phyloP scores from a whole-genome alignment of 2,888 invertebrate species.

The Meiosimyza decipiens region DNA sequence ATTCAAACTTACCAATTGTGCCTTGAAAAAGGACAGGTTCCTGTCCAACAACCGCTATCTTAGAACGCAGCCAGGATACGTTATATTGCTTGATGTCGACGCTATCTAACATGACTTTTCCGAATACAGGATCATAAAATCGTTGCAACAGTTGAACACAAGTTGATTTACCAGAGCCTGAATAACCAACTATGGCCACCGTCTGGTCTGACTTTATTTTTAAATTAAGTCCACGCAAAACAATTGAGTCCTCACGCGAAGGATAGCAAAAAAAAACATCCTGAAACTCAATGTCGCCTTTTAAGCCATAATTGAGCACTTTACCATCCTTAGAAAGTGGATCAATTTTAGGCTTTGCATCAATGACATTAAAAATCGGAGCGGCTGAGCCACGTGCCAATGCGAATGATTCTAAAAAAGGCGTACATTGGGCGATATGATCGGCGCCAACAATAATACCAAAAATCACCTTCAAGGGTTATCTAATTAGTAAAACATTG shows the following conservation, averaged over 20 bases:
- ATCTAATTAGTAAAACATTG: constrained; percentile 38
- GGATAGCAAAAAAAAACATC: constrained; percentile 81
- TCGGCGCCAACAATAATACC: constrained; percentile 80
- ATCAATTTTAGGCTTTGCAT: constrained; percentile 78
- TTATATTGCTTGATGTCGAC: constrained; percentile 76
- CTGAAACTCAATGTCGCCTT: constrained; percentile 75
- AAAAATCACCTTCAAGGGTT: constrained; percentile 68
- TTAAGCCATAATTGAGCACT: constrained; percentile 68
- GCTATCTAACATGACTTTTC: constrained; percentile 71
- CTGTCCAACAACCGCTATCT: constrained; percentile 87
- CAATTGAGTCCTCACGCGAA: constrained; percentile 75
- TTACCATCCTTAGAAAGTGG: constrained; percentile 75
- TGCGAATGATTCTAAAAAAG: constrained; percentile 78
- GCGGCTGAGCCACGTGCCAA: constrained; percentile 79
- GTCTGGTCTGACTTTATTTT: constrained; percentile 74
- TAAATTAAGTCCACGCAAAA: constrained; percentile 75
- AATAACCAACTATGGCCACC: constrained; percentile 77
- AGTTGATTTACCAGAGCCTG: constrained; percentile 86
- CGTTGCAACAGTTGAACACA: constrained; percentile 78
- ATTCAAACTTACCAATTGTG: constrained; percentile 69
- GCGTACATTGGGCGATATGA: constrained; percentile 77
- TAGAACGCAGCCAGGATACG: constrained; percentile 77
- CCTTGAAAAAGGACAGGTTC: constrained; percentile 87
- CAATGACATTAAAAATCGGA: constrained; percentile 79
- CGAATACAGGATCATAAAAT: constrained; percentile 73